Evolutionary conservation across 2,113 vertebrate genomes (phyloP).

Genomic region (Zosterops hypoxanthus): DNA sequence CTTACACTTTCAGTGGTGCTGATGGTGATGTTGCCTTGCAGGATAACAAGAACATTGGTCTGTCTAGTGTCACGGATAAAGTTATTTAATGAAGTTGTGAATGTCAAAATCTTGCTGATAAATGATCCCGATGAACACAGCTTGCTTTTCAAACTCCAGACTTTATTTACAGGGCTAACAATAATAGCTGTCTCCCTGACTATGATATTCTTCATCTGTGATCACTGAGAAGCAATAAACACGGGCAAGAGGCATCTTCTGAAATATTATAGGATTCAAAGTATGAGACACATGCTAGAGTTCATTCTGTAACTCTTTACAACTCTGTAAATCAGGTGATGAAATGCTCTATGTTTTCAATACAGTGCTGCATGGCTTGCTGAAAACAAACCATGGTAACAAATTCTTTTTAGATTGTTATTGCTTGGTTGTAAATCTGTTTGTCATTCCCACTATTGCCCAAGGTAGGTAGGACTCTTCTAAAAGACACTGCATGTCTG

Average conservation of each 20-base stretch:
- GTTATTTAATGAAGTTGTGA: constrained; percentile 50
- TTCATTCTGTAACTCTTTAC: not conserved
- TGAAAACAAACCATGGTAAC: not conserved
- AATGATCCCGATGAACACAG: not conserved
- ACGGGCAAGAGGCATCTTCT: not conserved
- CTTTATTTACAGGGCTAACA: constrained; percentile 15
- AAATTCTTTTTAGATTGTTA: not conserved
- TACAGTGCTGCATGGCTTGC: not conserved
- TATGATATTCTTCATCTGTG: not conserved
- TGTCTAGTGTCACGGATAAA: not conserved
- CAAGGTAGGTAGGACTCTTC: not conserved
- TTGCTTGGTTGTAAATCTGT: not conserved
- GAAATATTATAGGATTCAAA: not conserved
- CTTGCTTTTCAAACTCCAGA: not conserved
- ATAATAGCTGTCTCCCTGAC: not conserved
- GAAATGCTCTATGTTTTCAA: not conserved
- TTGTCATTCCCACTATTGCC: not conserved
- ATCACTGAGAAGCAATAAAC: not conserved
- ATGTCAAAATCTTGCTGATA: constrained; percentile 17
- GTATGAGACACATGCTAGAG: not conserved
- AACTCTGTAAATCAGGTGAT: not conserved
- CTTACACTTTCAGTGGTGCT: not conserved
- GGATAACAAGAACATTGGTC: not conserved
- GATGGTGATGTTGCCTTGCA: not conserved
- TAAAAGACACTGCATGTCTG: not conserved